A percentile compares a stretch with the other conserved stretches of the same genome.
phyloP scores from a whole-genome alignment of 2,797 vertebrate species.

The Leuciscus waleckii region DNA sequence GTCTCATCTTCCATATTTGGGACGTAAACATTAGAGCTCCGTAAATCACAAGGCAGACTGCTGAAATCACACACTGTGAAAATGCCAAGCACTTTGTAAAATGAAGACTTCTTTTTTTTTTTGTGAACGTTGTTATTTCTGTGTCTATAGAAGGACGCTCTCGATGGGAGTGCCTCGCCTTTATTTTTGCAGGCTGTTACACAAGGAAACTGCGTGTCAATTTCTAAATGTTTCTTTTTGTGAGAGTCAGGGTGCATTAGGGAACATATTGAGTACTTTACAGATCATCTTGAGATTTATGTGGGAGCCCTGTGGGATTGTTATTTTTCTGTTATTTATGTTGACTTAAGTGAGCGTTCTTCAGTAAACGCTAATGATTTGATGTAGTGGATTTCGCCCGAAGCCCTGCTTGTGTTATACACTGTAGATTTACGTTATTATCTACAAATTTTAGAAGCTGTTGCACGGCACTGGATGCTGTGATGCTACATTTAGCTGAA shows the following conservation, averaged over 20 bases:
- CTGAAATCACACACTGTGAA: slow-evolving; percentile 49
- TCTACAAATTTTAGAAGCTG: slow-evolving; percentile 27
- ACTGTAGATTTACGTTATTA: slow-evolving; percentile 29
- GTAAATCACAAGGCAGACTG: slow-evolving; percentile 12
- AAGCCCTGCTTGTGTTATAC: slow-evolving; percentile 6
- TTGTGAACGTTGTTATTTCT: slow-evolving; percentile 23
- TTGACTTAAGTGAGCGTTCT: slow-evolving; percentile 45
- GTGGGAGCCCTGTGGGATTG: slow-evolving; percentile 31
- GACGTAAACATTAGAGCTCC: not conserved
- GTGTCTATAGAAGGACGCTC: slow-evolving; percentile 24
- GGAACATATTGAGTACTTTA: slow-evolving; percentile 11
- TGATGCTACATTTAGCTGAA: not conserved
- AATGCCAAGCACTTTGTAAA: slow-evolving; percentile 51
- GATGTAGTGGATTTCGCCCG: slow-evolving; percentile 33
- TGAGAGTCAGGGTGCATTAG: slow-evolving; percentile 19
- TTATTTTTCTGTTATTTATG: slow-evolving; percentile 49
- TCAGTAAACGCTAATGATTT: slow-evolving; percentile 46
- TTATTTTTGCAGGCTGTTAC: slow-evolving; percentile 32
- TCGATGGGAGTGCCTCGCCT: slow-evolving; percentile 22
- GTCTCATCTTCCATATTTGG: slow-evolving; percentile 17
- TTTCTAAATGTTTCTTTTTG: slow-evolving; percentile 31
- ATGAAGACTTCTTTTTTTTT: slow-evolving; percentile 24
- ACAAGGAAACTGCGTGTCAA: not conserved
- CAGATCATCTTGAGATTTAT: slow-evolving; percentile 48
- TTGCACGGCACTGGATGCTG: slow-evolving; percentile 15